Evolutionary conservation across 2,888 invertebrate genomes (phyloP), one percentile per base, ranked within the genome.

Genomic region (Diabrotica balteata): DNA sequence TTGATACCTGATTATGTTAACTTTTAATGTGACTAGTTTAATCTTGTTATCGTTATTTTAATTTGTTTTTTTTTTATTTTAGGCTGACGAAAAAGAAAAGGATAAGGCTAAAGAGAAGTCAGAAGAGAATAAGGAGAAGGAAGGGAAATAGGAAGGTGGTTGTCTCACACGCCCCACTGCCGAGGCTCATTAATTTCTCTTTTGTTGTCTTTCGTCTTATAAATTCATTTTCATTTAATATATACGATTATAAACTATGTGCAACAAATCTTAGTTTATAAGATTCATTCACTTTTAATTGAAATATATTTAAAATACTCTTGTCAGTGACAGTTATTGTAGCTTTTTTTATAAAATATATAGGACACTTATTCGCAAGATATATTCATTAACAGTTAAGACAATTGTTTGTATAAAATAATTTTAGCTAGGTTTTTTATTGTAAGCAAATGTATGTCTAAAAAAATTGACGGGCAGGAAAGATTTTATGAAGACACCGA

Each of bases 81-180:
- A 93, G 90, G 91, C 91, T 76, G 92, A 92, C 78, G 92, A 92
- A 80, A 92, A 92, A 81, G 92, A 93, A 77, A 91, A 90, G 76
- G 85, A 85, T 68, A 83, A 83, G 72, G 89, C 89, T 73, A 84
- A 85, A 67, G 87, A 87, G 72, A 87, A 77, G 87, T 88, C 74
- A 75, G 91, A 92, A 81, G 90, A 90, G 80, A 91, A 89, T 80
- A 89, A 89, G 83, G 89, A 91, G 79, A 90, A 90, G 80, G 90
- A 90, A 78, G 81, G 82, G 70, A 85, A 85, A 79, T 85, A 82
- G 85, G 80, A 74, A 72, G 75, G 68, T 71, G 45, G 8, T 61
- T 71, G 71, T 52, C 50, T 66, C n/a, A 62, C 64, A 58, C 46
- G 71, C 74, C 76, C 77, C 78, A 80, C 80, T 81, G 80, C 80